Evolutionary conservation across 2,888 invertebrate species (phyloP).

Genomic region (Agriopis aurantiaria): DNA sequence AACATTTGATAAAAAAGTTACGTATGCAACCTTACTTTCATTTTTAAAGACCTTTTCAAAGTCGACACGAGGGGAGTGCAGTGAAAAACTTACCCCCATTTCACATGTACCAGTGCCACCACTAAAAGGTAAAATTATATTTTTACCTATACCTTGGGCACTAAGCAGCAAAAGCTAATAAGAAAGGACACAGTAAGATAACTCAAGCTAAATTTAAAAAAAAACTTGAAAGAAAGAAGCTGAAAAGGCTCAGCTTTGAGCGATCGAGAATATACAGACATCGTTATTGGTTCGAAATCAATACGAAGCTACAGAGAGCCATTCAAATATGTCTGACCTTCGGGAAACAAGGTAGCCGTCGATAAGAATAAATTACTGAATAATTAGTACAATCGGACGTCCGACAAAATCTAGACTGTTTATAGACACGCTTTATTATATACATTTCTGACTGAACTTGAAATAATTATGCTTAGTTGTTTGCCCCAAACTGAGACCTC

Average conservation of each 20-base stretch:
- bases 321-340: slow-evolving; percentile 13
- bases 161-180: too few species aligned
- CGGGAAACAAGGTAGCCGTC: slow-evolving; percentile 1
- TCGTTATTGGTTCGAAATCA: slow-evolving; percentile 8
- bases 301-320: background rate
- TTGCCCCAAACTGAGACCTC: too few species aligned
- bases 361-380: slow-evolving; percentile 12
- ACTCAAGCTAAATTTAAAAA: background rate
- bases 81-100: too few species aligned
- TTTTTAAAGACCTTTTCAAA: too few species aligned
- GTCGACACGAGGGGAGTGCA: too few species aligned
- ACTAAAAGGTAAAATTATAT: too few species aligned
- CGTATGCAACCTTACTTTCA: too few species aligned
- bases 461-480: too few species aligned
- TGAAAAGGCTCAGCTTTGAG: background rate
- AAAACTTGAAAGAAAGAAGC: background rate
- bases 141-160: too few species aligned
- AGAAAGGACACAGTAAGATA: background rate
- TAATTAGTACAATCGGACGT: background rate
- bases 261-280: background rate
- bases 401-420: background rate
- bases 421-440: background rate
- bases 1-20: too few species aligned
- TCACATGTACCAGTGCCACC: too few species aligned
- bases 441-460: background rate